A percentile compares a stretch with the other conserved stretches of the same genome.
phyloP scores from a whole-genome alignment of 2,797 vertebrate species.

The Gorsachius magnificus region DNA sequence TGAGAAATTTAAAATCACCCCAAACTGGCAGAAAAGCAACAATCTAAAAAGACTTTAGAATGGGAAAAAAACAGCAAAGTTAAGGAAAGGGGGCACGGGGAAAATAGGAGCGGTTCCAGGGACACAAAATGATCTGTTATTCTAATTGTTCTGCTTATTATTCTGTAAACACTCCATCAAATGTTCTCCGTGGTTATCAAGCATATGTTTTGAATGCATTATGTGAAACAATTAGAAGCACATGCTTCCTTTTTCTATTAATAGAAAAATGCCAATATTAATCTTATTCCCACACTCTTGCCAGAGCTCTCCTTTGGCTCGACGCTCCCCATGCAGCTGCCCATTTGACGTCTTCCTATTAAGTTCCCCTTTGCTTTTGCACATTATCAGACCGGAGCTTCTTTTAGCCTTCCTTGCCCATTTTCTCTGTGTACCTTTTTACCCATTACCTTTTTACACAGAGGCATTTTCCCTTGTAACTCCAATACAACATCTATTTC shows the following conservation, averaged over 20 bases:
- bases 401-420: neutral
- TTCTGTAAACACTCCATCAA: conserved; percentile 9
- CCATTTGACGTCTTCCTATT: neutral
- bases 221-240: conserved; percentile 12
- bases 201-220: conserved; percentile 27
- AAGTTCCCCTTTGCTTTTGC: neutral
- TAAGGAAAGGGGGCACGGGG: neutral
- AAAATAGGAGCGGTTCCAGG: neutral
- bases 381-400: rapidly evolving
- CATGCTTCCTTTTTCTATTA: neutral
- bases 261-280: neutral
- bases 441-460: neutral
- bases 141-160: conserved; percentile 27
- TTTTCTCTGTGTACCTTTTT: neutral
- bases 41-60: neutral
- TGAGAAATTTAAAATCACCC: neutral
- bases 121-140: neutral
- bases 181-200: conserved; percentile 13
- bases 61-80: neutral
- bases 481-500: neutral
- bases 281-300: neutral
- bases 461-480: neutral
- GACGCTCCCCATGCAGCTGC: neutral
- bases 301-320: neutral
- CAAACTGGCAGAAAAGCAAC: neutral